Percentiles rank a stretch among this genome's conserved stretches.
Conservation (phyloP, 2,888 invertebrate species). For the Pegoplata infirma region DNA sequence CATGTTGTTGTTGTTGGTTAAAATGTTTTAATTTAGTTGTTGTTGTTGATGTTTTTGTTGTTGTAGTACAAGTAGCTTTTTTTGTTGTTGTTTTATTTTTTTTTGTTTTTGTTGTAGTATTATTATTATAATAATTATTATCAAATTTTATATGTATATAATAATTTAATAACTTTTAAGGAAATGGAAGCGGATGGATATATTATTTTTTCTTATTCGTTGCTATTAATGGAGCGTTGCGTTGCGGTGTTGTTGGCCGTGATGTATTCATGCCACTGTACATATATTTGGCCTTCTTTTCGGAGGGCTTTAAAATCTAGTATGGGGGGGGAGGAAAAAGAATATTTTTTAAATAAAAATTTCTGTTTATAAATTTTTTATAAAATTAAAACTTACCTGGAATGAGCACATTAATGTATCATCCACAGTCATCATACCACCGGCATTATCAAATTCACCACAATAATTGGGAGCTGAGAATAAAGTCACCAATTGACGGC, state of each 20-base stretch:
- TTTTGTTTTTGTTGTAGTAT: constrained; percentile 60
- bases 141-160: constrained; percentile 67
- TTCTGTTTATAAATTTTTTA: background rate
- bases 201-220: constrained; percentile 79
- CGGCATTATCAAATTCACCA: constrained; percentile 99
- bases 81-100: constrained; percentile 51
- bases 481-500: constrained; percentile 96
- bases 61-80: constrained; percentile 59
- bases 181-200: constrained; percentile 78
- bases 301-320: constrained; percentile 99
- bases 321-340: constrained; percentile 66
- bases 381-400: constrained; percentile 88
- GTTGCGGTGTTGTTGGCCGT: constrained; percentile 91
- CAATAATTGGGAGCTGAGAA: constrained; percentile 99
- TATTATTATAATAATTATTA: constrained; percentile 62
- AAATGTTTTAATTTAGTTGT: constrained; percentile 15
- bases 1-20: background rate
- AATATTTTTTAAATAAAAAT: background rate
- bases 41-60: constrained; percentile 19
- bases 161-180: constrained; percentile 74
- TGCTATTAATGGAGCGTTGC: constrained; percentile 81
- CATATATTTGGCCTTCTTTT: constrained; percentile 99
- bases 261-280: constrained; percentile 93
- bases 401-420: constrained; percentile 99
- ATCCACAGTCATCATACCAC: constrained; percentile 99